These are phyloP conservation scores for Zosterops pallidus DNA, from an alignment of 2,113 vertebrate species.

Conservation along the genomic window DNA sequence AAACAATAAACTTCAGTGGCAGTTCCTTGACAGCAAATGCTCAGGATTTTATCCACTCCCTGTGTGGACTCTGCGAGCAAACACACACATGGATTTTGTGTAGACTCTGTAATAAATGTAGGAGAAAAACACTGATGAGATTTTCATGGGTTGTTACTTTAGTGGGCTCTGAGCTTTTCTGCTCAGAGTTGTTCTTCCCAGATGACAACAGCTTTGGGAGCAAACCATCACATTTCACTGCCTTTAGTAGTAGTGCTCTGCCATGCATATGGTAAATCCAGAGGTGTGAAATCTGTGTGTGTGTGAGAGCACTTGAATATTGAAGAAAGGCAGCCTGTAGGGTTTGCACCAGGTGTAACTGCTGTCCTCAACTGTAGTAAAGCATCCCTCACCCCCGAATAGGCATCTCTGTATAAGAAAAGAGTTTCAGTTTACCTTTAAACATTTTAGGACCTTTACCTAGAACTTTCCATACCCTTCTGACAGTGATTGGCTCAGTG, in stretches of 20 bases:
- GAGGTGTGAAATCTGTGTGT: background rate
- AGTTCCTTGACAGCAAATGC: background rate
- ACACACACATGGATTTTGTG: background rate
- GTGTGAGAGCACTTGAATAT: fast-evolving
- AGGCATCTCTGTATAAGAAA: too few species aligned
- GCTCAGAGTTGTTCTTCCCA: background rate
- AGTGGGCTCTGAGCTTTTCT: background rate
- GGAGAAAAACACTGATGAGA: background rate
- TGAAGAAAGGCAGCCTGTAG: background rate
- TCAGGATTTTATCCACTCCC: background rate
- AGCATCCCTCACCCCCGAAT: too few species aligned
- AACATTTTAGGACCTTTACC: too few species aligned
- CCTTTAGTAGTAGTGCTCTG: fast-evolving
- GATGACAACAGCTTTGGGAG: background rate
- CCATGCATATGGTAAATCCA: fast-evolving
- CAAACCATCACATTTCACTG: background rate
- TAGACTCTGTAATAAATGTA: background rate
- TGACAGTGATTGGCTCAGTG: too few species aligned
- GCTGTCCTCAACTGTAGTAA: background rate
- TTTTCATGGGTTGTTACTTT: background rate
- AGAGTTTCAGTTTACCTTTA: too few species aligned
- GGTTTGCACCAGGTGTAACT: background rate
- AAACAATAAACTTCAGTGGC: background rate
- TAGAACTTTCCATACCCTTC: too few species aligned
- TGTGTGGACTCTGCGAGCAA: fast-evolving